These are phyloP conservation scores for Ophion costatus DNA, from an alignment of 2,888 invertebrate species.

Conservation along the genomic window DNA sequence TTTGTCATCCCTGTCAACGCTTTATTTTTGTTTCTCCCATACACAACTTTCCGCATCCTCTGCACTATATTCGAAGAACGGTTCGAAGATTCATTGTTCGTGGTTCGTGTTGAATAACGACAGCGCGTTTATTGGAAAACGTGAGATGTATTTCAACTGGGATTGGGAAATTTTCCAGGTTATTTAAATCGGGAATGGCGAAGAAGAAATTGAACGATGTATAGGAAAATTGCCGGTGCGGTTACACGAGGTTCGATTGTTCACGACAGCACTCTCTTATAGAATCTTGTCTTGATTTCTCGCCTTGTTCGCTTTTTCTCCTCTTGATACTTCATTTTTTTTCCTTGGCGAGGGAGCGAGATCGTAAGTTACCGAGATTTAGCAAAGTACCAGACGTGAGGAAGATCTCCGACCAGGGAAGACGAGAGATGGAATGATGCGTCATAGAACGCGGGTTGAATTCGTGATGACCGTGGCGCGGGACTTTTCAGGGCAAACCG, in stretches of 20 bases:
- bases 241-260: slow-evolving; percentile 28
- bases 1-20: neutral
- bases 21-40: neutral
- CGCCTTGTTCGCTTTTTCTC: slow-evolving; percentile 8
- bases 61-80: neutral
- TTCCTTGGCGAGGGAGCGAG: slow-evolving; percentile 18
- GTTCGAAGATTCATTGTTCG: neutral
- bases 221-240: no score
- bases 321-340: slow-evolving; percentile 1
- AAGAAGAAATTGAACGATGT: no score
- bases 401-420: slow-evolving; percentile 23
- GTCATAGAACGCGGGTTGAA: slow-evolving; percentile 33
- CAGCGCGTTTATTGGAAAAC: no score
- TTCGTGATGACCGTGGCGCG: slow-evolving; percentile 26
- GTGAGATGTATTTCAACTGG: no score
- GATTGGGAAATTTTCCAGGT: no score
- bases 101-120: no score
- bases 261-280: slow-evolving; percentile 1
- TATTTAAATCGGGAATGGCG: no score
- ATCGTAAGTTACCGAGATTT: slow-evolving; percentile 56
- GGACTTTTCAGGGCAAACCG: neutral
- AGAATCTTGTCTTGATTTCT: slow-evolving; percentile 43
- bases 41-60: neutral
- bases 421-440: slow-evolving; percentile 25
- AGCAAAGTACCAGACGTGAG: slow-evolving; percentile 58